phyloP scores from a whole-genome alignment of 23 tunicate species.

The Oikopleura dioica region DNA sequence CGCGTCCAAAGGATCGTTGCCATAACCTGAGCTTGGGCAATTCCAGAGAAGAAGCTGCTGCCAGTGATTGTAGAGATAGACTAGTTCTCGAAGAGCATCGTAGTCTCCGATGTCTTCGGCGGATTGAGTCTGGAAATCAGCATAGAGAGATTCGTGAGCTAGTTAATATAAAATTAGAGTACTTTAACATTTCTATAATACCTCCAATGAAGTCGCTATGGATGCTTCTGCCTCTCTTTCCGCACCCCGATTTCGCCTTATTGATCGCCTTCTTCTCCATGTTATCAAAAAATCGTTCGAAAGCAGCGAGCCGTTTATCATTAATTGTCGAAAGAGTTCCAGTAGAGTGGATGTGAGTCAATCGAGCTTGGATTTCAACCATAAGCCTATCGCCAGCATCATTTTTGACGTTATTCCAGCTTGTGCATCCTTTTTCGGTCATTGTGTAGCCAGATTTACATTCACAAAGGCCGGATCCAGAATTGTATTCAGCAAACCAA shows the following conservation, averaged over 20 bases:
- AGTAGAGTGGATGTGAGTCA: background rate
- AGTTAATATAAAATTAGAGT: too few relatives aligned
- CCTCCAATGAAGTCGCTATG: background rate
- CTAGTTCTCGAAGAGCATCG: background rate
- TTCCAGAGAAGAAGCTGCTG: background rate
- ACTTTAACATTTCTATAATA: too few relatives aligned
- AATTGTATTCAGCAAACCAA: conserved; percentile 30
- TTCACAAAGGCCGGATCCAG: conserved; percentile 46
- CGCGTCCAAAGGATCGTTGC: background rate
- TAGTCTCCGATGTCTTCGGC: background rate
- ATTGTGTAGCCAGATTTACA: conserved; percentile 36
- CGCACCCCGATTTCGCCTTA: background rate
- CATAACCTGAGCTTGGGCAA: background rate
- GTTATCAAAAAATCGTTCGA: background rate
- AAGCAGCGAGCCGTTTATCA: background rate
- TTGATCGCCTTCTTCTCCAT: background rate
- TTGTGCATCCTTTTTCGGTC: background rate
- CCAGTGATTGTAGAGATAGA: background rate
- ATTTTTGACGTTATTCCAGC: background rate
- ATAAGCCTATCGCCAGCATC: background rate
- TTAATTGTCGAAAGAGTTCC: background rate
- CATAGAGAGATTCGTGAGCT: background rate
- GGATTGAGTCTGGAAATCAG: background rate
- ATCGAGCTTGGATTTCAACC: background rate
- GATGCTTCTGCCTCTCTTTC: background rate